Evolutionary conservation across 2,113 vertebrate species (phyloP), one percentile per base, ranked within the genome.

Genomic region (Oxygymnocypris stewartii): DNA sequence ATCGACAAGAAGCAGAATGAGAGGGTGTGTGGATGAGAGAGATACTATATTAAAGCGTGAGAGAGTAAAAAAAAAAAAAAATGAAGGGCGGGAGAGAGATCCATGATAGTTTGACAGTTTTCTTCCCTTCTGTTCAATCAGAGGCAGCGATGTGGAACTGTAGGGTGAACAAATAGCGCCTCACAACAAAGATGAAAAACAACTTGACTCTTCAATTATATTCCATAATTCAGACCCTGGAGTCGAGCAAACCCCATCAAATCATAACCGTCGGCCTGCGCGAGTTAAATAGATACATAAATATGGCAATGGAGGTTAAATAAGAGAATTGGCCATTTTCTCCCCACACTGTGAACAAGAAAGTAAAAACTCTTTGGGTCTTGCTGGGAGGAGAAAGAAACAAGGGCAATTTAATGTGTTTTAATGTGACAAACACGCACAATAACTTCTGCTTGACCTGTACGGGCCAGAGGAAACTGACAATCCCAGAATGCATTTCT

Each of bases 1-100:
- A 91, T 89, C 84, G 87, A 90, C 87, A 87, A 86, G 84, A 88
- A 89, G 77, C 71, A 82, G 77, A 84, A 88, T 77, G 84, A 82
- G 76, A 82, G 74, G 86, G 80, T 79, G 80, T 67, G 42, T 69
- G 75, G 88, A 88, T 88, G 79, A 79, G 87, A 87, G 83, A 87
- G 76, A 86, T 84, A 90, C 87, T 87, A 54, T 83, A 90, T 88
- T 90, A 90, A 86, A 86, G 78, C 49, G 14, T 1, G 65, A 79
- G 65, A 79, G 73, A 35, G 88, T 91, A 87, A 90, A 84, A 89
- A 57, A 80, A 87, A 90, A 90, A 31, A 90, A 6, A 63, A 37
- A 35, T 23, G 44, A 59, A 75, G 42, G 67, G 86, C 86, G 84
- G 88, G 87, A 93, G 83, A 74, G 87, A 78, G 67, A 87, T 84